Conservation (phyloP, 2,113 vertebrate species). For the Muscicapa adusta region DNA sequence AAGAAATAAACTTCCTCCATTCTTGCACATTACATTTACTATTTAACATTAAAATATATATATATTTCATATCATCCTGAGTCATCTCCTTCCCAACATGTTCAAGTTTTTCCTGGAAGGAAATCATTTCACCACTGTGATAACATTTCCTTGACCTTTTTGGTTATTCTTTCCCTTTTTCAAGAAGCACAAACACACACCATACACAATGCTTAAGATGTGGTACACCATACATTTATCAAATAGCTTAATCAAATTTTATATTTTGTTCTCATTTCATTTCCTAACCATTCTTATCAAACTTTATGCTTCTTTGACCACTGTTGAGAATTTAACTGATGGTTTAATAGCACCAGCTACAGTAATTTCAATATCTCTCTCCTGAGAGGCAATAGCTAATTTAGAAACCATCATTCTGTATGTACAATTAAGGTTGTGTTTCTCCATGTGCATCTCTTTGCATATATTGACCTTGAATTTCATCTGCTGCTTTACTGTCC, state of each 20-base stretch:
- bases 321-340: background rate
- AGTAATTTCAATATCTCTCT: slow-evolving; percentile 35
- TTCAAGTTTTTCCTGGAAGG: background rate
- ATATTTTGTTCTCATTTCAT: background rate
- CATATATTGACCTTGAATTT: slow-evolving; percentile 62
- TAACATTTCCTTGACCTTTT: background rate
- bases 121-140: background rate
- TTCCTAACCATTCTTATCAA: background rate
- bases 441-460: slow-evolving; percentile 49
- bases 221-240: background rate
- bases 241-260: background rate
- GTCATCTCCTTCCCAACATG: background rate
- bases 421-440: slow-evolving; percentile 40
- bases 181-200: background rate
- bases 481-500: slow-evolving; percentile 40
- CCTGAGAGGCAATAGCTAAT: slow-evolving; percentile 45
- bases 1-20: background rate
- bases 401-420: slow-evolving; percentile 21
- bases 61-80: background rate
- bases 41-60: background rate
- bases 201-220: background rate
- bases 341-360: background rate
- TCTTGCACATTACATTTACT: background rate
- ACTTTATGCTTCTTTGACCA: background rate
- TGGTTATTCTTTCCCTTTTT: background rate